A percentile compares a stretch with the other conserved stretches of the same genome.
phyloP scores from a whole-genome alignment of 1,140 invertebrate genomes.

The Anoplolepis gracilipes region DNA sequence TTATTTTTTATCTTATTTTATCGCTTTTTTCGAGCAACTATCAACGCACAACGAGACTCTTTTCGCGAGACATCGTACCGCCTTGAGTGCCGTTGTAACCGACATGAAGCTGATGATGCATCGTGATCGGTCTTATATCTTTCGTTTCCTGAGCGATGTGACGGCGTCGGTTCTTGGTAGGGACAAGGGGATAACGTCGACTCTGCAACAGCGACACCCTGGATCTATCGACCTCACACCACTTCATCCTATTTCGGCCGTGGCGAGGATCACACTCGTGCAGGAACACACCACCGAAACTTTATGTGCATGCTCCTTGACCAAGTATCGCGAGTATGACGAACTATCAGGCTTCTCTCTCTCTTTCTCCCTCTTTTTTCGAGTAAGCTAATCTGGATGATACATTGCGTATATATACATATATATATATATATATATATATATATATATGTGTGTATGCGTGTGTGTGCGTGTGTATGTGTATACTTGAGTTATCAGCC shows the following conservation, averaged over 20 bases:
- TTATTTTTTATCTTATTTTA: background rate
- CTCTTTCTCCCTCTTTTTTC: slow-evolving; percentile 9
- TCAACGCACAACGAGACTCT: background rate
- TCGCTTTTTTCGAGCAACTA: background rate
- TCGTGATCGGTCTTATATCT: slow-evolving; percentile 58
- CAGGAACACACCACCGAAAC: slow-evolving; percentile 46
- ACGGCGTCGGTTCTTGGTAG: slow-evolving; percentile 67
- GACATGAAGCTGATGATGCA: slow-evolving; percentile 77
- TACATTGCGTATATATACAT: slow-evolving; percentile 13
- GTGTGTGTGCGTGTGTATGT: background rate
- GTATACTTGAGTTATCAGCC: slow-evolving; percentile 71
- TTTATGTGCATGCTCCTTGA: slow-evolving; percentile 34
- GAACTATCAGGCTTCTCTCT: slow-evolving; percentile 53
- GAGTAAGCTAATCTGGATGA: slow-evolving; percentile 65
- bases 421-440: too few species aligned
- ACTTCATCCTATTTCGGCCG: slow-evolving; percentile 75
- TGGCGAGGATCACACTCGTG: background rate
- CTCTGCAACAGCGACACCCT: slow-evolving; percentile 72
- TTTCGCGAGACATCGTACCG: slow-evolving; percentile 52
- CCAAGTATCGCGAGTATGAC: slow-evolving; percentile 35
- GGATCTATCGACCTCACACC: slow-evolving; percentile 77
- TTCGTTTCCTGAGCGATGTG: slow-evolving; percentile 62
- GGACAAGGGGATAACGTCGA: slow-evolving; percentile 69
- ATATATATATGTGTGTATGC: background rate
- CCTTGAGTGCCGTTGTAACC: slow-evolving; percentile 70